Percentiles rank a stretch among this genome's conserved stretches.
phyloP scores from a whole-genome alignment of 1,140 invertebrate species.

The Philotrypesis tridentata region DNA sequence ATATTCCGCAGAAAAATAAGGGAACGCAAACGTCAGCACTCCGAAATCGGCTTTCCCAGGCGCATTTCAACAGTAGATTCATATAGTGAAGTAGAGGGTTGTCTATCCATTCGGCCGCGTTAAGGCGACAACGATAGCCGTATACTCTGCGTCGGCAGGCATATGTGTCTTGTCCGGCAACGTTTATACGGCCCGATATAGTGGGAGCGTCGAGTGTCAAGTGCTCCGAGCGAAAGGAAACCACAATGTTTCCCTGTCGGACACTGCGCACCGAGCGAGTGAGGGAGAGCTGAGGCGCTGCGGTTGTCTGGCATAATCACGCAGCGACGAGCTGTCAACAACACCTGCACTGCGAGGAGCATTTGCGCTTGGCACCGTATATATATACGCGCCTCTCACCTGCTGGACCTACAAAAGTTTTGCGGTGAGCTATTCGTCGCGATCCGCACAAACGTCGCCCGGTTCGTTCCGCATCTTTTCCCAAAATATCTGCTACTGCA shows the following conservation, averaged over 20 bases:
- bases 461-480: no score
- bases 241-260: slow-evolving; percentile 40
- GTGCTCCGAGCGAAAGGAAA: background rate
- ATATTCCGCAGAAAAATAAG: no score
- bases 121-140: background rate
- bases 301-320: slow-evolving; percentile 21
- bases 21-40: background rate
- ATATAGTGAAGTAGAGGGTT: background rate
- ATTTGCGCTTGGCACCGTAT: background rate
- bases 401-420: background rate
- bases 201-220: slow-evolving; percentile 17
- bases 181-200: background rate
- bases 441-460: no score
- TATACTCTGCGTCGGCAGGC: background rate
- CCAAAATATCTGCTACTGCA: no score
- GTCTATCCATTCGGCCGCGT: background rate
- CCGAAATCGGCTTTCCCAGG: background rate
- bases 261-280: background rate
- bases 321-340: slow-evolving; percentile 10
- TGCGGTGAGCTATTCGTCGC: no score
- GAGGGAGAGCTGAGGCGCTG: background rate
- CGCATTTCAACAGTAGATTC: background rate
- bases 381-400: no score
- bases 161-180: background rate
- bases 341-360: background rate